These are phyloP conservation scores for Oreotrochilus melanogaster DNA, from an alignment of 2,113 vertebrate species.

Conservation along the genomic window DNA sequence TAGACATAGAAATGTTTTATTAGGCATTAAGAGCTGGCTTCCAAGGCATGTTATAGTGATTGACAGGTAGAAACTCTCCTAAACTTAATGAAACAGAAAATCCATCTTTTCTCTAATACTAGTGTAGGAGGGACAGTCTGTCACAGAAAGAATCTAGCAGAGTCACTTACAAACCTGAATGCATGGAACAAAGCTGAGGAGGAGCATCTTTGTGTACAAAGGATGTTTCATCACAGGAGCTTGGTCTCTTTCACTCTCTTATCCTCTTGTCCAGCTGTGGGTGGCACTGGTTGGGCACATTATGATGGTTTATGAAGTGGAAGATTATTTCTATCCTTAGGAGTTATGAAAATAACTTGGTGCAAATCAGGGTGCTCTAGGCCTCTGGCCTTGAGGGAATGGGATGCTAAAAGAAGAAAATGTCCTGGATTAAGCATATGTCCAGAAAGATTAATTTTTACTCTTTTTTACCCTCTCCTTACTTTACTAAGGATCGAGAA, in stretches of 20 bases:
- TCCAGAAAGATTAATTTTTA: background rate
- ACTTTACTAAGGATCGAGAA: too few species aligned
- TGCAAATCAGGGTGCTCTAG: background rate
- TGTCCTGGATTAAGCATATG: background rate
- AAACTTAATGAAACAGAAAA: background rate
- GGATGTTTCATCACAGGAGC: background rate
- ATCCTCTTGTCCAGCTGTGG: background rate
- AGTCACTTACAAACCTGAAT: background rate
- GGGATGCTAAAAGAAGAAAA: background rate
- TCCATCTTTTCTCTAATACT: background rate
- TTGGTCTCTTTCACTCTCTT: background rate
- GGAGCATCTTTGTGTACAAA: background rate
- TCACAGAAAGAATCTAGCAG: background rate
- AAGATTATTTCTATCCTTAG: background rate
- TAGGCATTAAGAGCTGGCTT: background rate
- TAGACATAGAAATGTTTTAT: background rate
- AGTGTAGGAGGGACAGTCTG: background rate
- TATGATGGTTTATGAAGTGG: background rate
- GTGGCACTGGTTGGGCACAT: background rate
- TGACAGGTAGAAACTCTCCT: background rate
- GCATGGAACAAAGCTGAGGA: background rate
- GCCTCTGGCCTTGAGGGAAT: background rate
- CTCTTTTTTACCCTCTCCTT: too few species aligned
- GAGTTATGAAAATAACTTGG: background rate
- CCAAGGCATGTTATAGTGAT: background rate